These are phyloP conservation scores for Falco concolor DNA, from an alignment of 2,797 vertebrate species.

Conservation along the genomic window DNA sequence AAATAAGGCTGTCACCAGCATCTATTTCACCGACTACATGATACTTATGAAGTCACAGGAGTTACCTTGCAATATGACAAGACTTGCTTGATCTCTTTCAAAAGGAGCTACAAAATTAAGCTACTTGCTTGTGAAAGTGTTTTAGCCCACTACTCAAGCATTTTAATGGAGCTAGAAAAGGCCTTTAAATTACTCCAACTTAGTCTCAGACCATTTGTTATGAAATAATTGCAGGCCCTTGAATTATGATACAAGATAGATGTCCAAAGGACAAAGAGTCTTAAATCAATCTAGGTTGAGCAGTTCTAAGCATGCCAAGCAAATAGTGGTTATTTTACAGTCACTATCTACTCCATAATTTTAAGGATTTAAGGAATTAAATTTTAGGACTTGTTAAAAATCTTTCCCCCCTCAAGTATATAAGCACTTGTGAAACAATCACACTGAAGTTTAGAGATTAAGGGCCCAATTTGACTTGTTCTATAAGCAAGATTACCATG, in stretches of 20 bases:
- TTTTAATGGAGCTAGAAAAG: not conserved
- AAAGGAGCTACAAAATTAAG: not conserved
- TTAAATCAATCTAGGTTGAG: not conserved
- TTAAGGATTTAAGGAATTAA: not conserved
- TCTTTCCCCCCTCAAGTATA: not conserved
- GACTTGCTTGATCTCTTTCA: not conserved
- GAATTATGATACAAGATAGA: not conserved
- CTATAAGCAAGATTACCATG: not conserved
- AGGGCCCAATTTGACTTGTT: not conserved
- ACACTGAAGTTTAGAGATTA: not conserved
- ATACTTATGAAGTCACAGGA: not conserved
- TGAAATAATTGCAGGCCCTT: not conserved
- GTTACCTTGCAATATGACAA: not conserved
- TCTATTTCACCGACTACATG: not conserved
- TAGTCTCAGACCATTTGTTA: not conserved
- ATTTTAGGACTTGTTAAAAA: rapidly evolving
- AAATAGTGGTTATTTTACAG: not conserved
- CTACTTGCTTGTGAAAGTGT: not conserved
- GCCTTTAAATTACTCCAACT: not conserved
- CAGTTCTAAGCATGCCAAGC: not conserved
- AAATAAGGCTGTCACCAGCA: not conserved
- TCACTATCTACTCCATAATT: not conserved
- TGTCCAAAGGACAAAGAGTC: too few species aligned
- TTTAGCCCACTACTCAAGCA: not conserved
- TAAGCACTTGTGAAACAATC: not conserved